Evolutionary conservation across 2,797 vertebrate genomes (phyloP), one percentile per base, ranked within the genome.

Genomic region (Tamandua tetradactyla): DNA sequence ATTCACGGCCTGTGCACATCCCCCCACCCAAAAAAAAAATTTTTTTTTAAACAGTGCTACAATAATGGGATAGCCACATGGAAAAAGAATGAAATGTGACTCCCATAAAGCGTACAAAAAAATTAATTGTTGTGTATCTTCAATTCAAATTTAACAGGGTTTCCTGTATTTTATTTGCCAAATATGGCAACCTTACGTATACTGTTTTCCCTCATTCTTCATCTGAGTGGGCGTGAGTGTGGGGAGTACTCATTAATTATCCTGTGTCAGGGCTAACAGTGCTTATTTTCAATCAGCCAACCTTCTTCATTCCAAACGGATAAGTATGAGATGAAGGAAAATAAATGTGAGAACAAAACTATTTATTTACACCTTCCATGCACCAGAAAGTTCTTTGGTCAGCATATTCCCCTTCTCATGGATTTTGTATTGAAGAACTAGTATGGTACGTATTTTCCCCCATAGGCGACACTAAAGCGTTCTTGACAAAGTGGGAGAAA

Each of bases 71-170:
- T n/a, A n/a, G n/a, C n/a, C n/a, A n/a, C n/a, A n/a, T n/a, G n/a
- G n/a, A n/a, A n/a, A n/a, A n/a, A n/a, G n/a, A n/a, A n/a, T n/a
- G n/a, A n/a, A n/a, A n/a, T n/a, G n/a, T n/a, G n/a, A n/a, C n/a
- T n/a, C n/a, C n/a, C n/a, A n/a, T n/a, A n/a, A n/a, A n/a, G n/a
- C n/a, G n/a, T n/a, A n/a, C n/a, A n/a, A n/a, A n/a, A n/a, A n/a
- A n/a, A n/a, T n/a, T n/a, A n/a, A n/a, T n/a, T n/a, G n/a, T n/a
- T n/a, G n/a, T 52, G 86, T 74, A 86, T 8, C 25, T 90, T 12
- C 40, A 83, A 79, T 64, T 79, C 35, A 68, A 92, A 87, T 61
- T 89, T 69, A 89, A 89, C 20, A 96, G 74, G 52, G 42, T 1
- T 42, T 61, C 37, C 42, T 89, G 5, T 42, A 78, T 79, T 86